These are phyloP conservation scores for Ciona savignyi DNA, from an alignment of 23 tunicate genomes.

Conservation along the genomic window DNA sequence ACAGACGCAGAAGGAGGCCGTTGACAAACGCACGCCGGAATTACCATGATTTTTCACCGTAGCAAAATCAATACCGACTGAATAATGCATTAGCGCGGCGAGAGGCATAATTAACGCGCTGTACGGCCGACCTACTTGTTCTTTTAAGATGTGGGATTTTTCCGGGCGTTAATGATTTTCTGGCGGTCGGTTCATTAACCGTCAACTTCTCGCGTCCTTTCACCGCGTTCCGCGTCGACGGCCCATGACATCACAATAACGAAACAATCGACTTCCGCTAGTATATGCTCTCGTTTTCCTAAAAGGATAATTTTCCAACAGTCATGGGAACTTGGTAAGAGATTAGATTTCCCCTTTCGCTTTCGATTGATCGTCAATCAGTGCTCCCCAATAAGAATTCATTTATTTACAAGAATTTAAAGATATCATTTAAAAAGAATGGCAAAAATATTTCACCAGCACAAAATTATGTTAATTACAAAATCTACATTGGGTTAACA, in stretches of 20 bases:
- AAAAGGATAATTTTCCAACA: not conserved
- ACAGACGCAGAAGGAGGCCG: not conserved
- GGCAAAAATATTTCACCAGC: too few relatives aligned
- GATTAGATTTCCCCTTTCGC: not conserved
- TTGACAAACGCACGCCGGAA: slow-evolving; percentile 1
- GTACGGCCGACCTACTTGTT: not conserved
- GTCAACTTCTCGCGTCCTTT: slow-evolving; percentile 1
- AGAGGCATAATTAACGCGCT: not conserved
- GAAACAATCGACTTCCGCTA: not conserved
- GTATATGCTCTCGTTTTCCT: not conserved
- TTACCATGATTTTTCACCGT: not conserved
- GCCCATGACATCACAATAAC: not conserved
- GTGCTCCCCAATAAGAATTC: too few relatives aligned
- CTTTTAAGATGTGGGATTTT: not conserved
- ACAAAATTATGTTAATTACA: too few relatives aligned
- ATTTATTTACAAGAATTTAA: too few relatives aligned
- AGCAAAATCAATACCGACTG: not conserved
- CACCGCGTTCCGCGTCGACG: slow-evolving; percentile 2
- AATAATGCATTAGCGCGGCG: not conserved
- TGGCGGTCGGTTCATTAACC: not conserved
- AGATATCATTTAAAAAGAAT: too few relatives aligned
- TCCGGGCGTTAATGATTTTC: slow-evolving; percentile 1
- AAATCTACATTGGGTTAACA: too few relatives aligned
- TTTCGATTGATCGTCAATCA: too few relatives aligned
- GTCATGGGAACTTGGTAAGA: not conserved